Base-by-base conservation (phyloP, 2,888 invertebrate genomes). In the Furcula furcula region DNA sequence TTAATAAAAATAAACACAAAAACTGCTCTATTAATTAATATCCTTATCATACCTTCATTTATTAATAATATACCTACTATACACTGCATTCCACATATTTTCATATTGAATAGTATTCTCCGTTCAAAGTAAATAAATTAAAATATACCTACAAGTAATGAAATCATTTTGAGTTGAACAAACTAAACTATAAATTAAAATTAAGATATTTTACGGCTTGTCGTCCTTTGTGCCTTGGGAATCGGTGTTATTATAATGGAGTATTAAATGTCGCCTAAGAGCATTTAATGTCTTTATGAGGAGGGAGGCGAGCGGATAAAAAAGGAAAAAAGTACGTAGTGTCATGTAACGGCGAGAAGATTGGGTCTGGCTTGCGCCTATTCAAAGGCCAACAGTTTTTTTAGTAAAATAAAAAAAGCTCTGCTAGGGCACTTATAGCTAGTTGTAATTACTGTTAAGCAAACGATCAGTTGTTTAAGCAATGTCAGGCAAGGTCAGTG, bases 211-310 rank as follows among this genome's bases (percentile, higher is more conserved):
- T 50, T 55, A 52, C 38, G 48, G 46, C 29, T 56, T 40, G 40
- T 46, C 42, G 43, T 56, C 57, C 55, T 50, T 52, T 60, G 49
- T 65, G 55, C 58, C 40, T 55, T 44, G 53, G 54, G 55, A 53
- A 48, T 45, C 43, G 46, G 45, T 53, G 39, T 42, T 39, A 57
- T 53, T 60, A 65, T 63, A 69, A 68, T 62, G 48, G 59, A 62
- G 73, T 73, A 76, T 75, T 70, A 68, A 67, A 68, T 75, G 65
- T 69, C 73, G 46, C 55, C 39, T 70, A 61, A 68, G 65, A 68
- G 64, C 63, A 50, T 68, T 72, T 65, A 69, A 65, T 45, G 61
- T 69, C 64, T 69, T 68, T 68, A 65, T 66, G 54, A 59, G 54
- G 49, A 58, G 52, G 48, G 46, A 55, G 48, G 20, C 38, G 40